Percentiles rank a stretch among this genome's conserved stretches.
phyloP scores from a whole-genome alignment of 1,140 invertebrate genomes.

The Agrypnia vestita region DNA sequence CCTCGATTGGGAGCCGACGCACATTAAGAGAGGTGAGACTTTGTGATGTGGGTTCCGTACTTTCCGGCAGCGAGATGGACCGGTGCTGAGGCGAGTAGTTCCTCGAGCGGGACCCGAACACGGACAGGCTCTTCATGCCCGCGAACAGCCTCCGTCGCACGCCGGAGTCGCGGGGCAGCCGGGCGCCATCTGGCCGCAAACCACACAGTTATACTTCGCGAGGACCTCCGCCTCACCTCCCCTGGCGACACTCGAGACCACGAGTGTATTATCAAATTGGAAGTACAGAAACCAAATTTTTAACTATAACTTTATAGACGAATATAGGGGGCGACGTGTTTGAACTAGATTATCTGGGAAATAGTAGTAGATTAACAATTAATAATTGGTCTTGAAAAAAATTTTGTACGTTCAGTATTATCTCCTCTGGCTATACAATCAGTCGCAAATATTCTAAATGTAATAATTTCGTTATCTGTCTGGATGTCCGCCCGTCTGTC shows the following conservation, averaged over 20 bases:
- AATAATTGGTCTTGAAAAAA: too few species aligned
- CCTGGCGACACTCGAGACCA: background rate
- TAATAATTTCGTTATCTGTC: too few species aligned
- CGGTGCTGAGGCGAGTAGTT: slow-evolving; percentile 81
- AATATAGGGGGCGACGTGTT: too few species aligned
- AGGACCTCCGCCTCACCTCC: background rate
- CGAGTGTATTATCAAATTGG: too few species aligned
- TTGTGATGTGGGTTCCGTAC: slow-evolving; percentile 72
- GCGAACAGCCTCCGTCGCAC: slow-evolving; percentile 80
- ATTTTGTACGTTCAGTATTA: too few species aligned
- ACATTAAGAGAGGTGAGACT: slow-evolving; percentile 58
- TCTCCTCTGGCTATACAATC: too few species aligned
- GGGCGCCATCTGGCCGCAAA: slow-evolving; percentile 52
- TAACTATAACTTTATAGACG: too few species aligned
- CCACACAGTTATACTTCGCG: slow-evolving; percentile 38
- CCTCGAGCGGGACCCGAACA: slow-evolving; percentile 79
- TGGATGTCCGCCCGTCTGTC: too few species aligned
- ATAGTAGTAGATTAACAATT: too few species aligned
- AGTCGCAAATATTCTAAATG: too few species aligned
- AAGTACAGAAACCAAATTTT: too few species aligned
- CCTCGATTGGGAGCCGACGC: slow-evolving; percentile 27
- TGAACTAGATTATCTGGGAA: too few species aligned
- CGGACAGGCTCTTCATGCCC: slow-evolving; percentile 82
- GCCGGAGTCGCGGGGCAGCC: slow-evolving; percentile 73
- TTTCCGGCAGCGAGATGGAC: slow-evolving; percentile 86